Evolutionary conservation across 64 coral and sea anemone genomes (phyloP).

Genomic region (Hydrozoanthus tunicans): DNA sequence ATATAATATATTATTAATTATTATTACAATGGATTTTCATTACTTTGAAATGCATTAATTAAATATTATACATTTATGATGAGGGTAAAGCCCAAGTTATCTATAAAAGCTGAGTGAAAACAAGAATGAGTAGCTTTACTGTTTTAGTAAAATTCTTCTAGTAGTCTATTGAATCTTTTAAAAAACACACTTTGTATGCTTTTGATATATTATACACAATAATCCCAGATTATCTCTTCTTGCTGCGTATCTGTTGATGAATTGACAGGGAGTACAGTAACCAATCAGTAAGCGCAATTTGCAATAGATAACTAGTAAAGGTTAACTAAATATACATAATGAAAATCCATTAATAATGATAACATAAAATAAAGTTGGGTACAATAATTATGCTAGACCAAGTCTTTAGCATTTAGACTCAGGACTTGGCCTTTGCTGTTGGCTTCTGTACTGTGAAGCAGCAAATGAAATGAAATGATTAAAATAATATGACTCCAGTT

Average conservation of each 20-base stretch:
- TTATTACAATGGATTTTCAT: constrained; percentile 7
- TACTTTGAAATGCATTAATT: not conserved
- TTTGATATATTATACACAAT: not conserved
- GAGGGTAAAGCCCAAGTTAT: not conserved
- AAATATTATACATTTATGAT: not conserved
- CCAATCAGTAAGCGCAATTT: not conserved
- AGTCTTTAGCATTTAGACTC: constrained; percentile 43
- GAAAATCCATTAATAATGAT: constrained; percentile 25
- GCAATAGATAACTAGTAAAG: not conserved
- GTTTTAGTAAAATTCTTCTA: not conserved
- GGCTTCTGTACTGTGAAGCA: constrained; percentile 24
- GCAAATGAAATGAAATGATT: constrained; percentile 31
- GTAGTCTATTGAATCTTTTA: no score
- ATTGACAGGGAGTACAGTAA: not conserved
- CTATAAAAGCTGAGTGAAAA: not conserved
- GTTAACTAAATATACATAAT: constrained; percentile 44
- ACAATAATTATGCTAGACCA: constrained; percentile 14
- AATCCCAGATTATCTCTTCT: constrained; percentile 1
- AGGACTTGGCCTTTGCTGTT: no score
- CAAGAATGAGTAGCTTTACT: not conserved
- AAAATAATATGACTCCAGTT: constrained; percentile 28
- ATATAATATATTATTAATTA: not conserved
- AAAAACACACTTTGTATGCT: not conserved
- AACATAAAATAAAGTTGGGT: constrained; percentile 36
- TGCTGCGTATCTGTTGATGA: not conserved